phyloP scores from a whole-genome alignment of 2,888 invertebrate genomes.

The Nebria salina region DNA sequence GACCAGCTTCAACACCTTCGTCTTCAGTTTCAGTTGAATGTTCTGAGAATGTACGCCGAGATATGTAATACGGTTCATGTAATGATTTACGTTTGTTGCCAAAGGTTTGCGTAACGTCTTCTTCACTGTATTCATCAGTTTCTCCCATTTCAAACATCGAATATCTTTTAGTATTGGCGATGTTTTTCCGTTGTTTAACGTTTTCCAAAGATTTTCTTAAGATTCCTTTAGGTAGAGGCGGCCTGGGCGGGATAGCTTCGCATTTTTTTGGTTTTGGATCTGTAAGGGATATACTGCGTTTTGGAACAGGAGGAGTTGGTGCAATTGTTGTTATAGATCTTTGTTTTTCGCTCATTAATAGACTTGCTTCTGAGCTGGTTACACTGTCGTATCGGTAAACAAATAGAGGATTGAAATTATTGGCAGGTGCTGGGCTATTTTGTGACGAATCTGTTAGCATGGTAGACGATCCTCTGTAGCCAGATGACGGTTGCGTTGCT shows the following conservation, averaged over 20 bases:
- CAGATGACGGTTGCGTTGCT: constrained; percentile 84
- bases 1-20: constrained; percentile 69
- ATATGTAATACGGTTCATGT: constrained; percentile 76
- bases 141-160: constrained; percentile 83
- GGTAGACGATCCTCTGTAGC: constrained; percentile 87
- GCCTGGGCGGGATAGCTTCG: constrained; percentile 74
- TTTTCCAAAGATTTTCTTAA: constrained; percentile 72
- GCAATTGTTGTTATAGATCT: constrained; percentile 61
- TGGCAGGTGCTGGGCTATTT: constrained; percentile 71
- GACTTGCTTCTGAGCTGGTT: constrained; percentile 77
- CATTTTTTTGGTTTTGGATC: constrained; percentile 64
- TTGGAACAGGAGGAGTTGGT: constrained; percentile 69
- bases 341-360: constrained; percentile 67
- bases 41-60: constrained; percentile 58
- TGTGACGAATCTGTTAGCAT: constrained; percentile 81
- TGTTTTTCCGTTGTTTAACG: constrained; percentile 63
- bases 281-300: constrained; percentile 72
- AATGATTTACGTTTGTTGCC: constrained; percentile 77
- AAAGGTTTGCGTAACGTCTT: constrained; percentile 60
- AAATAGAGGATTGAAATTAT: constrained; percentile 76
- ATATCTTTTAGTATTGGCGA: constrained; percentile 72
- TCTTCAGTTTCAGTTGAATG: constrained; percentile 65
- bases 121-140: constrained; percentile 57
- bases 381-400: constrained; percentile 85
- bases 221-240: constrained; percentile 78